Evolutionary conservation across 1,140 invertebrate genomes (phyloP), one percentile per base, ranked within the genome.

Genomic region (Manduca sexta): DNA sequence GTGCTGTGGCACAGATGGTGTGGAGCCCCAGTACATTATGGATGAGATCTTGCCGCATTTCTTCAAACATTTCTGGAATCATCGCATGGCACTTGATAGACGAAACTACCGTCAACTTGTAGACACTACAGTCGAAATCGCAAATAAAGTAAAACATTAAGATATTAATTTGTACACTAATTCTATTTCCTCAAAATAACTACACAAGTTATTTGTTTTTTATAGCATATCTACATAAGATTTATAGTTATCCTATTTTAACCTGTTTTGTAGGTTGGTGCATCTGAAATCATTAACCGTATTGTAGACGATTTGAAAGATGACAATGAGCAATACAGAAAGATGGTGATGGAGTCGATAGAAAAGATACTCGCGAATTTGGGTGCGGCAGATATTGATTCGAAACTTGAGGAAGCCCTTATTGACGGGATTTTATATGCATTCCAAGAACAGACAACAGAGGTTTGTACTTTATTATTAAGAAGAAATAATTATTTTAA

Each of bases 261-360:
- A n/a, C n/a, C n/a, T n/a, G n/a, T 40, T 17, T 40, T 17, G 11
- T 17, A 86, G 84, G 97, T 98, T 52, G 98, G 98, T 4, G 96
- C 97, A 1, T 97, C 97, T 0, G 98, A 99, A 89, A 99, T 99
- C 49, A 97, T 99, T 45, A 97, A 97, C 77, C 90, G 98, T 44
- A 97, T 99, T 34, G 98, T 99, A 0, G 98, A 99, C 71, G 98
- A 99, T 87, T 87, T 99, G 26, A 99, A 99, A 87, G 98, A 99
- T 84, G 98, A 99, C 87, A 99, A 99, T 84, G 98, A 99, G 84
- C 97, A 99, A 69, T 99, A 99, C 82, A 90, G 98, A 52, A 99
- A 99, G 88, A 99, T 99, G 98, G 98, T 99, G 0, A 99, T 99
- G 97, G 98, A 99, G 83, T 99, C 97, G 0, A 99, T 99, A 55